Evolutionary conservation across 1,140 invertebrate genomes (phyloP), one percentile per base, ranked within the genome.

Genomic region (Nasonia giraulti): DNA sequence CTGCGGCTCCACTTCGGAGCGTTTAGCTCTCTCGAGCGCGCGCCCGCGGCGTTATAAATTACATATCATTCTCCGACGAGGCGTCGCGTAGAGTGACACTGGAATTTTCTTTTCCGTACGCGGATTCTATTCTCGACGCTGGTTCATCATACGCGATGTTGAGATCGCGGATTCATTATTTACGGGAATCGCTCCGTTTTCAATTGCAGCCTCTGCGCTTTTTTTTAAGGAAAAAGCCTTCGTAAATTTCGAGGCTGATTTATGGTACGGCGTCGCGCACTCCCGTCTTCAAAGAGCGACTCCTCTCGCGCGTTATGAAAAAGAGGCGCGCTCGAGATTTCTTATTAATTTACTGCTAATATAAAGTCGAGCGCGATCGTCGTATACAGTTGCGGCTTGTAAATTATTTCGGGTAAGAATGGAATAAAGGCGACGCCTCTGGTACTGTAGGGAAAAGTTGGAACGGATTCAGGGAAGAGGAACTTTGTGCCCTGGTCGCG

Each of bases 21-120:
- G 75, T 84, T 84, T 84, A 75, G 69, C 78, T 84, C 20, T 82
- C 78, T 82, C 78, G 62, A 68, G 20, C 40, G 62, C 80, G 17
- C 86, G 62, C 68, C 33, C 20, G 79, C 44, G 71, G 84, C 74
- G 86, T 89, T 88, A 88, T 89, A 88, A 89, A 89, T 89, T 89
- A 88, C 85, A 83, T 87, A 89, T 88, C 88, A 88, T 88, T 88
- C 89, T 86, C 87, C 82, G 87, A 85, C 88, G 27, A 27, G 27
- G 73, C 33, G 33, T 85, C 88, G 73, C 8, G 10, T 44, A 50
- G 66, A 76, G 7, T 86, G 82, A 86, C 85, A 80, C 40, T 27
- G 47, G 40, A 12, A 14, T 33, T 71, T 66, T 62, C 55, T 62
- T 62, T 62, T 62, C 20, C 20, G 5, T 62, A 44, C 71, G 27